A percentile compares a stretch with the other conserved stretches of the same genome.
Evolutionary conservation across 2,113 vertebrate species (phyloP).

Genomic region (Xenopus borealis): DNA sequence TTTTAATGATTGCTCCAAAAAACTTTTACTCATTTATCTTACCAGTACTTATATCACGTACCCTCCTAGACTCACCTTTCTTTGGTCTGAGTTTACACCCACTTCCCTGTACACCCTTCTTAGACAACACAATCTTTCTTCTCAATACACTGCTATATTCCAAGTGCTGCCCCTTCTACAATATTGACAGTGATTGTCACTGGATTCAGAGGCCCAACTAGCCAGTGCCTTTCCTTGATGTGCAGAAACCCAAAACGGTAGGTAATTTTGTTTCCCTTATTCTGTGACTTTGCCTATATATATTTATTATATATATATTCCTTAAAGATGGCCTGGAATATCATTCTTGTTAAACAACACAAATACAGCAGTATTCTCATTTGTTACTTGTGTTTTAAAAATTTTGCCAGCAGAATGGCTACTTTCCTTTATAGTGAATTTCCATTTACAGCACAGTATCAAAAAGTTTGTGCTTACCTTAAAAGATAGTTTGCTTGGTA

Average conservation of each 20-base stretch:
- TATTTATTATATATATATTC: too few species aligned
- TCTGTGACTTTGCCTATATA: background rate
- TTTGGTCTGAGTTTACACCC: background rate
- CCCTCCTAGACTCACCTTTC: background rate
- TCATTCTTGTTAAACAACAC: too few species aligned
- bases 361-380: too few species aligned
- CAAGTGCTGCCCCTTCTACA: background rate
- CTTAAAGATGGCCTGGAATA: too few species aligned
- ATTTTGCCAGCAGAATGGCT: too few species aligned
- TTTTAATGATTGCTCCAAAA: background rate
- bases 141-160: background rate
- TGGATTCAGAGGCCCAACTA: conserved; percentile 3
- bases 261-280: conserved; percentile 1
- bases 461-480: too few species aligned
- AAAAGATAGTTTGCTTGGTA: too few species aligned
- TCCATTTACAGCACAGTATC: too few species aligned
- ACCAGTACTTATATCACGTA: background rate
- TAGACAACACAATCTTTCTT: conserved; percentile 7
- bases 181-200: background rate
- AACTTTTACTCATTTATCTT: background rate
- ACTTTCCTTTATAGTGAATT: too few species aligned
- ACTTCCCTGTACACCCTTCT: background rate
- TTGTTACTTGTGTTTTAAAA: too few species aligned
- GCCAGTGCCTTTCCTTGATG: background rate
- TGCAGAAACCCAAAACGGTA: background rate